phyloP scores from a whole-genome alignment of 1,140 invertebrate genomes.

The Carposina sasakii region DNA sequence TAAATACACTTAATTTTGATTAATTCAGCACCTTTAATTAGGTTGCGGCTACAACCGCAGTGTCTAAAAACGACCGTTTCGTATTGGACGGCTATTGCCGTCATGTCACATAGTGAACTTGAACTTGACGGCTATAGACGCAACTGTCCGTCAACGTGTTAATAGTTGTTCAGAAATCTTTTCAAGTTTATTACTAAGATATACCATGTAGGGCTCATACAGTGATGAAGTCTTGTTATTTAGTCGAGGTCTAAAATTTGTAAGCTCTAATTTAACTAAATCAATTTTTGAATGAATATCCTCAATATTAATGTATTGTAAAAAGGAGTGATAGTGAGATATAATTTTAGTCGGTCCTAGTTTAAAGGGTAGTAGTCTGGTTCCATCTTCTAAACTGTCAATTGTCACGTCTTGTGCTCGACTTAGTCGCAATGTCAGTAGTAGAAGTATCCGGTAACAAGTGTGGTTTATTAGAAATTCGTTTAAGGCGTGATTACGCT shows the following conservation, averaged over 20 bases:
- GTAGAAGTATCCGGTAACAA: constrained; percentile 21
- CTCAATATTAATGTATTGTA: constrained; percentile 16
- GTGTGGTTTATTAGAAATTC: constrained; percentile 6
- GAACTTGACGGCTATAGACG: too few relatives aligned
- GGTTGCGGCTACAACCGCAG: too few relatives aligned
- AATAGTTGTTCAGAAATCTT: constrained; percentile 2
- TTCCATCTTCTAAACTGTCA: constrained; percentile 8
- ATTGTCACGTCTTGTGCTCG: neutral
- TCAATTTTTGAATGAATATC: neutral
- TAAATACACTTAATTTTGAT: too few relatives aligned
- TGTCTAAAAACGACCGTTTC: too few relatives aligned
- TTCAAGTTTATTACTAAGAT: neutral
- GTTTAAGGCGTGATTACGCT: neutral
- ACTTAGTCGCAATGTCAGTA: constrained; percentile 1
- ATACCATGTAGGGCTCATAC: neutral
- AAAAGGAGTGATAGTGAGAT: constrained; percentile 18
- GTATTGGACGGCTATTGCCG: too few relatives aligned
- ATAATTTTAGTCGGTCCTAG: neutral
- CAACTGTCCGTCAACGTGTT: too few relatives aligned
- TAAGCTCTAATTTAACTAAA: neutral
- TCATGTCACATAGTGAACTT: too few relatives aligned
- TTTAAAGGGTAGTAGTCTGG: neutral
- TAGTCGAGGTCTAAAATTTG: neutral
- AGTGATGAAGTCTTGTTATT: constrained; percentile 2
- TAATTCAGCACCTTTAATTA: too few relatives aligned